Evolutionary conservation across 2,113 vertebrate species (phyloP), one percentile per base, ranked within the genome.

Genomic region (Nycticryphes semicollaris): DNA sequence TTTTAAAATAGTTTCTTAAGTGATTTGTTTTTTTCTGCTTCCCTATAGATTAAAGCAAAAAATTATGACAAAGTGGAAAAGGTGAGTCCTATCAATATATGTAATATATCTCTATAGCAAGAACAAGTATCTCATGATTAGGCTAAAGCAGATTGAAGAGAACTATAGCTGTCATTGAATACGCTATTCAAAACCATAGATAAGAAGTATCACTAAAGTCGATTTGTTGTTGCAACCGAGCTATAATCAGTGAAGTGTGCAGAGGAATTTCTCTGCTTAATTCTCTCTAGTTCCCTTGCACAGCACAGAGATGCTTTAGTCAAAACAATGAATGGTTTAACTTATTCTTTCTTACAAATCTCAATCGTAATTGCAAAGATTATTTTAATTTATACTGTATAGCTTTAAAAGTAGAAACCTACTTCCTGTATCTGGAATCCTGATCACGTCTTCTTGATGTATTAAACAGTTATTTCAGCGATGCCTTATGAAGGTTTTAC

Each of bases 1-100:
- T 60, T 97, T 56, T 94, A 33, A 96, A 96, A 85, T 89, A 93
- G 67, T 94, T 89, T 95, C 86, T 68, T 53, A 96, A 97, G 98
- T 95, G 89, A 96, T 98, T 86, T 96, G 81, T 96, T 98, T 97
- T 98, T 98, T 97, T 99, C 96, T 98, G 96, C 99, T 97, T 98
- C 88, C 93, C 98, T 99, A 79, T 98, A 99, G 99, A 99, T 99
- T 98, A 99, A 99, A 98, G 99, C 99, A 98, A 99, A 99, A 99
- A 99, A 99, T 98, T 99, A 99, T 98, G 99, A 99, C 98, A 99
- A 99, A 89, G 99, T 99, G 98, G 99, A 99, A 98, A 99, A 99
- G 99, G 99, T 99, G 98, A 99, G 99, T 98, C 83, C 39, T 93
- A 9, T 95, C 90, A 81, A 92, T 93, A 25, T 89, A 84, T 75